Base-by-base conservation (phyloP, 2,797 vertebrate species). In the Sardinella longiceps region DNA sequence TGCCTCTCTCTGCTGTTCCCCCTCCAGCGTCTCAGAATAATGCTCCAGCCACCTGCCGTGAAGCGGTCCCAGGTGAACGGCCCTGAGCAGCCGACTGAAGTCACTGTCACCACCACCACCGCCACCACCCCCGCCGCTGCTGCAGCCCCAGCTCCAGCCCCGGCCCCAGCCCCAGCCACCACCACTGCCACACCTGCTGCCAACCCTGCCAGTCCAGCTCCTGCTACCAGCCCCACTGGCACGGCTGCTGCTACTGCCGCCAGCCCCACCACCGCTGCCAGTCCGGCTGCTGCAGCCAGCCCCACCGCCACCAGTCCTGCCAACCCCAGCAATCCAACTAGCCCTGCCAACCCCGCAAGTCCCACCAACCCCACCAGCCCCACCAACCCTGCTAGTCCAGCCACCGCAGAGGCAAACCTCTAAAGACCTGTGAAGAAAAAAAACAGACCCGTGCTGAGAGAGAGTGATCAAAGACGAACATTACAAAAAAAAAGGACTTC, bases 401-500 rank as follows among this genome's bases (percentile, higher is more conserved):
- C 96, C 92, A 98, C 95, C 90, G 97, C 96, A 23, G 98, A 99
- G 94, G 98, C 97, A 92, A 99, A 98, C 87, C 97, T 99, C 94
- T 99, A 98, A 96, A 94, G 87, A 92, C 89, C 88, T 82, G 90
- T 88, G 87, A 91, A 86, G 94, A 92, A 95, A 91, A 86, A 93
- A 92, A 95, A 94, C 70, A 94, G 86, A 92, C 90, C 88, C 66
- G 90, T 87, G 87, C 91, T 87, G 94, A 92, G 95, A 94, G 95
- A 94, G 93, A 90, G 91, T 94, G 94, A 93, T 94, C 92, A 97
- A 89, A 95, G 95, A 96, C 96, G 95, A 96, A 93, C 95, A 95
- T 92, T 96, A 97, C 95, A 96, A 96, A 96, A 97, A 97, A 95
- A 96, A 96, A 96, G 97, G 96, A 98, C 97, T 98, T 97, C 97